Evolutionary conservation across 2,888 invertebrate genomes (phyloP).

Genomic region (Hyppa rectilinea): DNA sequence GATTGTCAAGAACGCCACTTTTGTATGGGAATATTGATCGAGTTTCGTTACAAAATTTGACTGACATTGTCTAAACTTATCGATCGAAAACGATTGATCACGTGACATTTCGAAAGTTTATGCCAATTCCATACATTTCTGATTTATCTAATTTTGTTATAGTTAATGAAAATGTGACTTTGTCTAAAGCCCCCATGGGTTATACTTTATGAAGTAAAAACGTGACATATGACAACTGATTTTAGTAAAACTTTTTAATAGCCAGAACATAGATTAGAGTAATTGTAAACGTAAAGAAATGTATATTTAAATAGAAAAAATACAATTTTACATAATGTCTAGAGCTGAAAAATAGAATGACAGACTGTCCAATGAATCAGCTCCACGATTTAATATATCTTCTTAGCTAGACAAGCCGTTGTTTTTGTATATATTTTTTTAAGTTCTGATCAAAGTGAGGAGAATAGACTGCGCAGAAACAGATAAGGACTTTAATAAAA

Average conservation of each 20-base stretch:
- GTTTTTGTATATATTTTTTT: background rate
- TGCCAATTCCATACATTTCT: too few relatives aligned
- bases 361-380: constrained; percentile 1
- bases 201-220: too few relatives aligned
- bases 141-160: too few relatives aligned
- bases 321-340: background rate
- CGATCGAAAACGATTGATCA: too few relatives aligned
- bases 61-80: too few relatives aligned
- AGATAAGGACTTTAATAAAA: too few relatives aligned
- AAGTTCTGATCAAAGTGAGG: background rate
- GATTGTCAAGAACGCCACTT: too few relatives aligned
- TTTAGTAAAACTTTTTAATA: background rate
- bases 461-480: background rate
- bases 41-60: too few relatives aligned
- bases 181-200: too few relatives aligned
- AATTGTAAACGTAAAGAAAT: background rate
- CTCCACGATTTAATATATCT: background rate
- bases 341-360: background rate
- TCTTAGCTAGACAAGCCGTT: background rate
- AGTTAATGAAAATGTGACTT: too few relatives aligned
- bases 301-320: background rate
- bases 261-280: background rate
- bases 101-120: too few relatives aligned
- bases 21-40: too few relatives aligned
- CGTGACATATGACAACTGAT: background rate